Base-by-base conservation (phyloP, 2,797 vertebrate species). In the Manis pentadactyla region DNA sequence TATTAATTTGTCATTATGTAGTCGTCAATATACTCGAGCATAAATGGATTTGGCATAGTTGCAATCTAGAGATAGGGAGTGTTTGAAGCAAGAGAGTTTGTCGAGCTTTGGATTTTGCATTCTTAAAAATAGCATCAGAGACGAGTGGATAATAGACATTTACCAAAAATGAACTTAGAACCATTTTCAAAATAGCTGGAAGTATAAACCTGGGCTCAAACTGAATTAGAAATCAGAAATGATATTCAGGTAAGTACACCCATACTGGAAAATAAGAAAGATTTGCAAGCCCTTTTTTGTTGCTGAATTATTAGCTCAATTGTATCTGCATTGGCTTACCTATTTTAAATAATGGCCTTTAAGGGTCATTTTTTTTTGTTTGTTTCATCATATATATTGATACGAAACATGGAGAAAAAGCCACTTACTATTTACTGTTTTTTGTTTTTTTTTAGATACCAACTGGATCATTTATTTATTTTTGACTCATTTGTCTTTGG, bases 401-500 rank as follows among this genome's bases (percentile, higher is more conserved):
- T 57, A 66, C 57, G 37, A 95, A 87, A 91, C 31, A n/a, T 55
- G 31, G 29, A 51, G 64, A 86, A 55, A n/a, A 74, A 92, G n/a
- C 57, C 18, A n/a, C 37, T 17, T 92, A 51, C 57, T 37, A 3
- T 42, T 85, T 94, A 46, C 37, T 42, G 19, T 87, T n/a, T n/a
- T n/a, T 78, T 59, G n/a, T 75, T 46, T 55, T 87, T 75, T 75
- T 46, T 82, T 25, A 63, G 18, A n/a, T 49, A 77, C 17, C 18
- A 37, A 29, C n/a, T 34, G 7, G 39, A 61, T 31, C 21, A 53
- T 39, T 88, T 64, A 51, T 31, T 77, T 77, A 89, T 7, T 77
- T 89, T 89, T 64, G 27, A 78, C 31, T 73, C 71, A 86, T 7
- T 91, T 92, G 31, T 87, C 37, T 82, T 92, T 74, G 92, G 57